phyloP scores from a whole-genome alignment of 1,140 invertebrate species.

The Ceratitis capitata region DNA sequence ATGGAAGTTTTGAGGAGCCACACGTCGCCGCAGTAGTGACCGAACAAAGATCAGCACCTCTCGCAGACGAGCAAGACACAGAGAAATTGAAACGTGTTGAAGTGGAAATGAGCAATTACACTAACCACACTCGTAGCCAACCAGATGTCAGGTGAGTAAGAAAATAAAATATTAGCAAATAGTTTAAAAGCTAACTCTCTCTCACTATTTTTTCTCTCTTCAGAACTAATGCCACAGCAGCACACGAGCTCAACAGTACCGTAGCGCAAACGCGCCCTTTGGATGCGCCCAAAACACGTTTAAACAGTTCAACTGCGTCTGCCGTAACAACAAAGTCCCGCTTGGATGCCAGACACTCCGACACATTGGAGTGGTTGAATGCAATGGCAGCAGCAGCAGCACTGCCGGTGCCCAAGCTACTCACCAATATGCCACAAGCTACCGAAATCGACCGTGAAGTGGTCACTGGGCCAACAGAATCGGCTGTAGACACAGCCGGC shows the following conservation, averaged over 20 bases:
- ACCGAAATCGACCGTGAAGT: not conserved
- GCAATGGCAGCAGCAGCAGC: not conserved
- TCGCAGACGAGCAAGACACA: not conserved
- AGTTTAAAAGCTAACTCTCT: too few relatives aligned
- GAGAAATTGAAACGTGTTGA: not conserved
- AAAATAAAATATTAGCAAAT: not conserved
- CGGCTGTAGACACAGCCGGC: not conserved
- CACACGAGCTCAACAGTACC: not conserved
- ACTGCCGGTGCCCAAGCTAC: not conserved
- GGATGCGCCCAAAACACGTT: not conserved
- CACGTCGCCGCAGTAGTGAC: not conserved
- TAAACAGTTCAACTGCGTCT: not conserved
- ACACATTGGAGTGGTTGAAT: slow-evolving; percentile 21
- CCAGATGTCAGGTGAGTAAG: not conserved
- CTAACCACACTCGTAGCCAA: not conserved
- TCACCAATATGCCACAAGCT: not conserved
- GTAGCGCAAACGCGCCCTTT: not conserved
- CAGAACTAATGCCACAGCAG: slow-evolving; percentile 1
- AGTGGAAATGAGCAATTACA: slow-evolving; percentile 30
- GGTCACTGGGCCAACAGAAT: not conserved
- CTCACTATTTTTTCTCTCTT: not conserved
- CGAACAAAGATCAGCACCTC: not conserved
- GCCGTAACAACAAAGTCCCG: not conserved
- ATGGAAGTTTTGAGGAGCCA: not conserved
- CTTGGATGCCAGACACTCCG: not conserved